phyloP scores from a whole-genome alignment of 1,140 invertebrate genomes.

The Mylabris phalerata region DNA sequence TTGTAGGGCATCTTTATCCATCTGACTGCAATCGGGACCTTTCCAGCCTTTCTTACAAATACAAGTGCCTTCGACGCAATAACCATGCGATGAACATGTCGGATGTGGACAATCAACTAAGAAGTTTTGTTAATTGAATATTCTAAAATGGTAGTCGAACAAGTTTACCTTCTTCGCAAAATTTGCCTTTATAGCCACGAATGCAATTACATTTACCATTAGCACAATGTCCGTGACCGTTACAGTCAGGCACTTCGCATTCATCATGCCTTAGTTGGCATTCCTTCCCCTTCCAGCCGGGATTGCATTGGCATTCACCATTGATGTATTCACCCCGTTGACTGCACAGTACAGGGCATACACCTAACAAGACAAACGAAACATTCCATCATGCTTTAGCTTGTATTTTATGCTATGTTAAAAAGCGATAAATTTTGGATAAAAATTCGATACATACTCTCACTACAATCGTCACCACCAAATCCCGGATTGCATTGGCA shows the following conservation, averaged over 20 bases:
- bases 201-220: constrained; percentile 93
- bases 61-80: constrained; percentile 92
- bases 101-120: constrained; percentile 90
- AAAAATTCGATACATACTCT: constrained; percentile 63
- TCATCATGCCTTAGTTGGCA: constrained; percentile 90
- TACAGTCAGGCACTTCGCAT: constrained; percentile 91
- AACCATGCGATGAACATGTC: constrained; percentile 90
- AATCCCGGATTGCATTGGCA: constrained; percentile 97
- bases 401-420: constrained; percentile 1
- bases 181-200: constrained; percentile 86
- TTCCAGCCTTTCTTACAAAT: constrained; percentile 97
- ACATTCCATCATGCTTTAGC: constrained; percentile 22
- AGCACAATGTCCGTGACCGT: constrained; percentile 88
- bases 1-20: constrained; percentile 87
- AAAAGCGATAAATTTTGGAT: constrained; percentile 1
- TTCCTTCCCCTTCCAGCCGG: constrained; percentile 94
- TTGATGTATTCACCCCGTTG: constrained; percentile 94
- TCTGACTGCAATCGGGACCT: constrained; percentile 83
- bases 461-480: constrained; percentile 92
- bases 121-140: neutral
- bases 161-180: constrained; percentile 72
- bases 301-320: constrained; percentile 92
- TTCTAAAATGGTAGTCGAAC: neutral
- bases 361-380: constrained; percentile 51
- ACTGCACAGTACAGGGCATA: constrained; percentile 92